Percentiles rank a stretch among this genome's conserved stretches.
Conservation (phyloP, 2,113 vertebrate genomes). For the Chrysemys picta region DNA sequence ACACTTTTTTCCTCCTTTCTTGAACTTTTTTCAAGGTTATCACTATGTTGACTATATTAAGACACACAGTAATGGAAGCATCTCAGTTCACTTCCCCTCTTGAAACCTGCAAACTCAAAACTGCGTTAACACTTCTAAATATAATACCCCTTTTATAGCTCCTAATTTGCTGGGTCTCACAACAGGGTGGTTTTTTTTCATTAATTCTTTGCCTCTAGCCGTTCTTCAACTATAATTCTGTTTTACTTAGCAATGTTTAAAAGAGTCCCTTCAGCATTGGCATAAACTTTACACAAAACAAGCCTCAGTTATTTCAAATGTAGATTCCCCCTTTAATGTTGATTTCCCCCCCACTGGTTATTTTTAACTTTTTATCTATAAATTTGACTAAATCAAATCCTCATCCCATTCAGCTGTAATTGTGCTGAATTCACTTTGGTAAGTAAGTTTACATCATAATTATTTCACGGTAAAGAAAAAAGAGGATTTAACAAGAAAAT, state of each 20-base stretch:
- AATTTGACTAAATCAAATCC: neutral
- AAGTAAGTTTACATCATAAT: neutral
- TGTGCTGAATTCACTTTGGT: neutral
- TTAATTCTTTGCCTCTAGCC: constrained; percentile 75
- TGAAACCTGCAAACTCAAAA: constrained; percentile 67
- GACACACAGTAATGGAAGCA: constrained; percentile 45
- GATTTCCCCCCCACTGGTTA: neutral
- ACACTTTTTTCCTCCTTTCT: neutral
- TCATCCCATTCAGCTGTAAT: neutral
- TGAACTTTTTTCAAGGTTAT: constrained; percentile 52
- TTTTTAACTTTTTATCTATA: neutral
- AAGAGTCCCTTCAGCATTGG: constrained; percentile 45
- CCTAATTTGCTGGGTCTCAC: constrained; percentile 73
- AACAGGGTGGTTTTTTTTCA: constrained; percentile 62
- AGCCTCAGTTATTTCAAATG: constrained; percentile 31
- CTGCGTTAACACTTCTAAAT: constrained; percentile 69
- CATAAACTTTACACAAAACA: constrained; percentile 29
- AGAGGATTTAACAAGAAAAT: neutral
- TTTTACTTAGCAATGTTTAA: constrained; percentile 69
- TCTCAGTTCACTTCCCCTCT: neutral
- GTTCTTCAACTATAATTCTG: constrained; percentile 68
- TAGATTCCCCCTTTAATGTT: neutral
- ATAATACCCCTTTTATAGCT: constrained; percentile 67
- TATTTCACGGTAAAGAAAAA: neutral
- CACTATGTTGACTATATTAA: constrained; percentile 60